Evolutionary conservation across 2,113 vertebrate species (phyloP), one percentile per base, ranked within the genome.

Genomic region (Laticauda laticaudata): DNA sequence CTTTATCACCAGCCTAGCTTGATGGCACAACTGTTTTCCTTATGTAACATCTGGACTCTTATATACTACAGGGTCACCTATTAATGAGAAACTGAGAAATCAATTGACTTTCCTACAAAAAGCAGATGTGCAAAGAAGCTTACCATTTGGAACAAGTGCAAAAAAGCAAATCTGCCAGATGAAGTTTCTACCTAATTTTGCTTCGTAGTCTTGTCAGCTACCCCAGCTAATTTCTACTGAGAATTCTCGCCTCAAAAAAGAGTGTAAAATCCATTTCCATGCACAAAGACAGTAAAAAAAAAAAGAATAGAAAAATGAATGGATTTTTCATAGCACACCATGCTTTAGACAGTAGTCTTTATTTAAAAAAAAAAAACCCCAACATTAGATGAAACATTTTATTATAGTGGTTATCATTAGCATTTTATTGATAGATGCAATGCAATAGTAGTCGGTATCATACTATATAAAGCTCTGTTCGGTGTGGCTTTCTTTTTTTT

Each of bases 401-500:
- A 56, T 7, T 86, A 9, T 26, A 85, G 4, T 91, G 34, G 75
- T 69, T 89, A 45, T 45, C 92, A 21, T 54, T 91, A 45, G 87
- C 86, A 48, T 85, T 57, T 86, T 51, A 39, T 59, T 0, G 81
- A 90, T 92, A 94, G 93, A 75, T 92, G 39, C 93, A 93, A 96
- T 14, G 3, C 75, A 64, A 93, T 91, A 86, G 39, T 89, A 53
- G 51, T 91, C 43, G 75, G 94, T 93, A 94, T 81, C 2, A 90
- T 94, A 96, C 94, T 93, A 69, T 43, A 81, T 92, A 93, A 88
- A 94, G 34, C 86, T 75, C 29, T 92, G 95, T 94, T 87, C 91
- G 95, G 93, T 81, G 14, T 88, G 14, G 91, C 88, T 92, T 92
- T 92, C 93, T 95, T 93, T 69, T 94, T 94, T 85, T 90, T 95